Base-by-base conservation (phyloP, 2,888 invertebrate species). In the Drosophila lacicola region DNA sequence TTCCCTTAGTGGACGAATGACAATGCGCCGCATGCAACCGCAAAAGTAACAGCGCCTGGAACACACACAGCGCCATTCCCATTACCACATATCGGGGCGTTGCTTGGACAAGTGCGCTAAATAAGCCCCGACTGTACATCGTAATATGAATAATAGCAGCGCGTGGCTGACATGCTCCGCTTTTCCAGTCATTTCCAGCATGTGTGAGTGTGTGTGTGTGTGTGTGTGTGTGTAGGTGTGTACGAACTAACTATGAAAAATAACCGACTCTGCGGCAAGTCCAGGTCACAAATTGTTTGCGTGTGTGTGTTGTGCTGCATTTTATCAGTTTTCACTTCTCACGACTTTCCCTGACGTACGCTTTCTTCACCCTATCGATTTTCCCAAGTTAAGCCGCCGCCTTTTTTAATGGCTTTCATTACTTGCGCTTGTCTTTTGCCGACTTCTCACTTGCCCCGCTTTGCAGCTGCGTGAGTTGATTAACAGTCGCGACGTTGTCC, bases 331-430 rank as follows among this genome's bases (percentile, higher is more conserved):
- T 87, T 66, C 46, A 74, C 80, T 77, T 82, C 82, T 74, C 65
- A 80, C 70, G 67, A 68, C 88, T 79, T 75, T 68, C 44, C 56
- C 41, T 57, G 45, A 36, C 17, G n/a, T 14, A 29, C 39, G 13
- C 53, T 62, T 44, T 36, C 51, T 54, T 64, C 14, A 33, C 41
- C 53, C 41, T 67, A 83, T 83, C 83, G 83, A 83, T 88, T 83
- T 83, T 83, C 78, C 66, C 45, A 36, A 53, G 58, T 74, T 74
- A 71, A 86, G 73, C 69, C 84, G 70, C 42, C 78, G 78, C 77
- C 89, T 80, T 88, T 86, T 86, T 83, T 83, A 88, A 88, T 83
- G 84, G 69, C 65, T 82, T 88, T 88, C 84, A 88, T 83, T 88
- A 79, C 73, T 79, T 64, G 70, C 50, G 72, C 63, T 79, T 65